Conservation (phyloP, 2,113 vertebrate species). For the Barbus barbus region DNA sequence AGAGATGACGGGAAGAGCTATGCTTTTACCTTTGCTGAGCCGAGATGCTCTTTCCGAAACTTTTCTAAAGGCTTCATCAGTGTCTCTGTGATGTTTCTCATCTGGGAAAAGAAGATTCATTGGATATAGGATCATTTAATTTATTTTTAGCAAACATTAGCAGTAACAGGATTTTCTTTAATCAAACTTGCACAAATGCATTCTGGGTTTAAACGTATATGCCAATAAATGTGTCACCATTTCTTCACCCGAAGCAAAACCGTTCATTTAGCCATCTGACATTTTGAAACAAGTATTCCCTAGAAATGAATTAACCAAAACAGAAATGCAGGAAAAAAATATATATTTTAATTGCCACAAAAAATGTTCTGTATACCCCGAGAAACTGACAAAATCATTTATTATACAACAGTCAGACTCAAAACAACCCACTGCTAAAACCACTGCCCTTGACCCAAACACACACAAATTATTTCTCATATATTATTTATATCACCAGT, state of each 20-base stretch:
- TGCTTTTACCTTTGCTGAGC: slow-evolving; percentile 86
- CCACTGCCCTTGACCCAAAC: not conserved
- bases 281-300: not conserved
- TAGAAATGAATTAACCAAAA: not conserved
- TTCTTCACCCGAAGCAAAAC: not conserved
- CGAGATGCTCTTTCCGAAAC: slow-evolving; percentile 96
- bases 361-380: not conserved
- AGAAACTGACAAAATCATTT: not conserved
- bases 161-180: not conserved
- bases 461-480: not conserved
- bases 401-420: not conserved
- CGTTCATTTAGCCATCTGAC: not conserved
- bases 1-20: not conserved
- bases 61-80: slow-evolving; percentile 97
- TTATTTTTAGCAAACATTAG: not conserved
- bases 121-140: not conserved
- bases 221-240: not conserved
- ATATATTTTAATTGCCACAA: not conserved
- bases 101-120: slow-evolving; percentile 72
- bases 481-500: not conserved
- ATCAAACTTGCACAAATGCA: not conserved
- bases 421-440: not conserved
- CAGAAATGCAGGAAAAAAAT: too few species aligned
- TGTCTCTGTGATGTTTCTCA: slow-evolving; percentile 94
- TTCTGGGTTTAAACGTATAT: not conserved